These are phyloP conservation scores for Semnornis frantzii DNA, from an alignment of 2,113 vertebrate species.

Conservation along the genomic window DNA sequence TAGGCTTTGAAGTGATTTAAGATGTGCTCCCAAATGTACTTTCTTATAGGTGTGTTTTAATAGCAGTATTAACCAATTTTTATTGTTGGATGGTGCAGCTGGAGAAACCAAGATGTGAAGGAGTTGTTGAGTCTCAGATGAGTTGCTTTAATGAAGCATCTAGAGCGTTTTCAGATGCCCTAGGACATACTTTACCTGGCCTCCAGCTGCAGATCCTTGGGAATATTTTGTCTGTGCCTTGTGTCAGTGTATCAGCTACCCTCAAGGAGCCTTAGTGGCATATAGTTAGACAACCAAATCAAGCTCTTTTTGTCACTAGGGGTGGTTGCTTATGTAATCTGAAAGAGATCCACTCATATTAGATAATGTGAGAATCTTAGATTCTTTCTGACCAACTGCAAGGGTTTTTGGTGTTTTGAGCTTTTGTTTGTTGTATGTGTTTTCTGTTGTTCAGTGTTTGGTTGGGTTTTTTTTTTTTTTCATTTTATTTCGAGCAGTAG, in stretches of 20 bases:
- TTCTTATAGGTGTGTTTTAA: neutral
- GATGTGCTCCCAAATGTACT: neutral
- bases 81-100: neutral
- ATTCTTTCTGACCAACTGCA: neutral
- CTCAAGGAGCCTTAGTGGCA: neutral
- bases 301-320: neutral
- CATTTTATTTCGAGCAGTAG: neutral
- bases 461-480: neutral
- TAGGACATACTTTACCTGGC: neutral
- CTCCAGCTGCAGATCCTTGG: neutral
- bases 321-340: neutral
- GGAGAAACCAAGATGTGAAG: neutral
- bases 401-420: neutral
- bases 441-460: no score
- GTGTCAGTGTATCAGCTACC: neutral
- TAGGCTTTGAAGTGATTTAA: neutral
- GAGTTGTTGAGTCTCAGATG: neutral
- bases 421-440: neutral
- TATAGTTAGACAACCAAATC: neutral
- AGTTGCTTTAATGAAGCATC: neutral
- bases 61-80: neutral
- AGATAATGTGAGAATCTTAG: neutral
- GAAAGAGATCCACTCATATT: neutral
- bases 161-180: neutral
- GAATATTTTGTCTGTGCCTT: neutral